phyloP scores from a whole-genome alignment of 2,888 invertebrate species.

The Andrena flavipes region DNA sequence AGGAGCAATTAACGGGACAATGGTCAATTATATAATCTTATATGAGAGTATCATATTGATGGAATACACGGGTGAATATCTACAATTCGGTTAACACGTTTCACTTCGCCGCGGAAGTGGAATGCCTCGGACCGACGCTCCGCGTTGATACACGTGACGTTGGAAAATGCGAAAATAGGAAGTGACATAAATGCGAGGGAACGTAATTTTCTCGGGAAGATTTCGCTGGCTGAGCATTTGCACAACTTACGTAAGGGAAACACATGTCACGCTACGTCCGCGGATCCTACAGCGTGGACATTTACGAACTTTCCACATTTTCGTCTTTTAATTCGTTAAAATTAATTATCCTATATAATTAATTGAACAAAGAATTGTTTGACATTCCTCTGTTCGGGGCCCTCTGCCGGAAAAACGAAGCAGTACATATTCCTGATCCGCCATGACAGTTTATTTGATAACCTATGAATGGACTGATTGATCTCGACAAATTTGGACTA shows the following conservation, averaged over 20 bases:
- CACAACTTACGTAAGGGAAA: slow-evolving; percentile 4
- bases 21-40: not conserved
- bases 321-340: not conserved
- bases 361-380: not conserved
- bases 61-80: not conserved
- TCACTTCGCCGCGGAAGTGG: not conserved
- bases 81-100: not conserved
- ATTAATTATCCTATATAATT: not conserved
- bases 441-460: not conserved
- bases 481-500: not conserved
- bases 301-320: not conserved
- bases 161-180: not conserved
- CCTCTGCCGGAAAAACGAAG: not conserved
- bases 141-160: not conserved
- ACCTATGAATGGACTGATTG: not conserved
- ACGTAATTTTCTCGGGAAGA: slow-evolving; percentile 11
- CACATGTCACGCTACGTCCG: not conserved
- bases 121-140: not conserved
- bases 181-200: slow-evolving; percentile 10
- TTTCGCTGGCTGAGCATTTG: slow-evolving; percentile 5
- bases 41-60: not conserved
- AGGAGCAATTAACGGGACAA: not conserved
- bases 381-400: not conserved
- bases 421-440: not conserved
- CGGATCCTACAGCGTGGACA: not conserved